Percentiles rank a stretch among this genome's conserved stretches.
Evolutionary conservation across 2,888 invertebrate species (phyloP).

Genomic region (Apodemia mormo): DNA sequence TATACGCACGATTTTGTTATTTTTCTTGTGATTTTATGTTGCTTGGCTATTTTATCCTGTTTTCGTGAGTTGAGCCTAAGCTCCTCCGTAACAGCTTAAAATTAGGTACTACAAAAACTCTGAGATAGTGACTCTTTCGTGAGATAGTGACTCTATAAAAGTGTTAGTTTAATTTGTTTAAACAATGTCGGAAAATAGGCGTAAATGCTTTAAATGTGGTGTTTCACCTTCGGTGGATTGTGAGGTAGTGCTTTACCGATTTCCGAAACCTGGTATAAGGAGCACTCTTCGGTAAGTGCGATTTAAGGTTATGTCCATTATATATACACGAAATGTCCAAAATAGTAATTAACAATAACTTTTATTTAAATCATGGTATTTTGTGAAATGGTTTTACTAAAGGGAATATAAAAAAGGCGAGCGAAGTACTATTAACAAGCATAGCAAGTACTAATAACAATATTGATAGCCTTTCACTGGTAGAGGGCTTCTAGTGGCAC

Average conservation of each 20-base stretch:
- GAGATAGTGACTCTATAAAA: neutral
- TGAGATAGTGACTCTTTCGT: neutral
- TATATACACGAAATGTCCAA: neutral
- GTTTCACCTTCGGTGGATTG: neutral
- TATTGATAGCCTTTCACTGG: no score
- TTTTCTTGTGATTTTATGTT: neutral
- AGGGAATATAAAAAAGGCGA: neutral
- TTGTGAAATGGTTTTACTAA: no score
- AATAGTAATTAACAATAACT: neutral
- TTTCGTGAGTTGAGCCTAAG: neutral
- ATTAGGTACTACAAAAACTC: neutral
- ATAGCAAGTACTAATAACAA: no score
- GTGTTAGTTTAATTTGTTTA: neutral
- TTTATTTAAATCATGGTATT: no score
- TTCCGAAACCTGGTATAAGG: conserved; percentile 1
- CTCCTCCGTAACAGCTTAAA: neutral
- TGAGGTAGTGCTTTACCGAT: neutral
- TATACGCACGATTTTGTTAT: neutral
- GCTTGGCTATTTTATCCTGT: neutral
- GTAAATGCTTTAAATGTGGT: neutral
- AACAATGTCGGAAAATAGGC: neutral
- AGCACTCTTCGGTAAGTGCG: neutral
- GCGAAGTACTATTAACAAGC: neutral
- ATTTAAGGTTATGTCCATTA: neutral
- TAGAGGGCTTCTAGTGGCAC: no score